Percentiles rank a stretch among this genome's conserved stretches.
Conservation (phyloP, 1,140 invertebrate species). For the Chlorops oryzae region DNA sequence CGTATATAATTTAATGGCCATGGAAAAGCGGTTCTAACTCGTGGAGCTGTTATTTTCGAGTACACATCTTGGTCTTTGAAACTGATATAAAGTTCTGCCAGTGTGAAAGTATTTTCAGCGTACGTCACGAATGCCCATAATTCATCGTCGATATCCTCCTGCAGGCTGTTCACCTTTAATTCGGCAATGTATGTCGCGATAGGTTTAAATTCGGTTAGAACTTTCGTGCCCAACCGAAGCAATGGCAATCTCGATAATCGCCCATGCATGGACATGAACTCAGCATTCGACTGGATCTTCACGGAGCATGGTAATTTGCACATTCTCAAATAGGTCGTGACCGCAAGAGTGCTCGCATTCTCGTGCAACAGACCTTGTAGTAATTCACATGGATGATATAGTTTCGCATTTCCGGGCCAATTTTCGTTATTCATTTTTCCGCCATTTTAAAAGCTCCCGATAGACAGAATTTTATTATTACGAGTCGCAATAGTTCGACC, state of each 20-base stretch:
- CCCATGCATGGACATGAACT: constrained; percentile 89
- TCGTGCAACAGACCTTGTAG: constrained; percentile 82
- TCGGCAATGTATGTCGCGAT: constrained; percentile 78
- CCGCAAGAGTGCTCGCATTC: constrained; percentile 81
- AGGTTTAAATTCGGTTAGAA: constrained; percentile 80
- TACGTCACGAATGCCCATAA: constrained; percentile 85
- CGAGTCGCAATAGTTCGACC: too few species aligned
- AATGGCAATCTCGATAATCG: constrained; percentile 67
- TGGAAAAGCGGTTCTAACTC: constrained; percentile 81
- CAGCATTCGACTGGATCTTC: constrained; percentile 76
- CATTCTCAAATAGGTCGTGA: constrained; percentile 88
- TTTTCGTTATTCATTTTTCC: too few species aligned
- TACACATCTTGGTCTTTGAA: constrained; percentile 75
- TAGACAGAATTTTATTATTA: too few species aligned
- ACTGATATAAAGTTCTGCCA: constrained; percentile 79
- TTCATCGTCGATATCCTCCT: constrained; percentile 63
- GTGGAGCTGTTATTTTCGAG: constrained; percentile 67
- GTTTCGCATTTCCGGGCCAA: constrained; percentile 75
- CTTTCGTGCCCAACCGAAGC: constrained; percentile 74
- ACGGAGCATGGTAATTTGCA: constrained; percentile 71
- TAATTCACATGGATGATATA: constrained; percentile 82
- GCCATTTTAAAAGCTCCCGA: too few species aligned
- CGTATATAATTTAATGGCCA: constrained; percentile 82
- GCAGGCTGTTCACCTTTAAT: constrained; percentile 71
- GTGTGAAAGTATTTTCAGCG: constrained; percentile 73